These are phyloP conservation scores for Macquaria ambigua DNA, from an alignment of 2,113 vertebrate genomes.

Conservation along the genomic window DNA sequence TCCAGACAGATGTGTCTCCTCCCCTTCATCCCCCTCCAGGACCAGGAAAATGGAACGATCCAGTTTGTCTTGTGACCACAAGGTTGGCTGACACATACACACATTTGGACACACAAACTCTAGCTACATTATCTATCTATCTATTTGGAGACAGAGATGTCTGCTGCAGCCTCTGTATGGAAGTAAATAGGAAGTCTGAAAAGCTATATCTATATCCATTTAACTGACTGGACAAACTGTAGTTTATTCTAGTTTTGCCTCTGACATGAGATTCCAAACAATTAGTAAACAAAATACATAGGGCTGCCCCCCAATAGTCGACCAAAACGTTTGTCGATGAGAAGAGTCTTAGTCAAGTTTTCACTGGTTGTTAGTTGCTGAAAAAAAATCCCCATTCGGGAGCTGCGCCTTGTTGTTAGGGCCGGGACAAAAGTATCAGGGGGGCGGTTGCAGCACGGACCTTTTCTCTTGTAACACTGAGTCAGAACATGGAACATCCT, in stretches of 20 bases:
- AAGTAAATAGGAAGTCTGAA: not conserved
- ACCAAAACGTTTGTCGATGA: too few relatives aligned
- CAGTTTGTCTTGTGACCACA: conserved; percentile 80
- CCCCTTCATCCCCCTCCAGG: conserved; percentile 79
- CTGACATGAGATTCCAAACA: not conserved
- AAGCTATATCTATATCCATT: not conserved
- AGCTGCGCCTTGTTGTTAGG: too few relatives aligned
- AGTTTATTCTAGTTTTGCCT: not conserved
- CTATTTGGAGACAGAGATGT: not conserved
- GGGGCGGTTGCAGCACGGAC: too few relatives aligned
- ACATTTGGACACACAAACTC: not conserved
- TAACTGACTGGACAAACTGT: not conserved
- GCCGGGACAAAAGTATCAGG: too few relatives aligned
- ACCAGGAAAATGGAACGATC: conserved; percentile 78
- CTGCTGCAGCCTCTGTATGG: not conserved
- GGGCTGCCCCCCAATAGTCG: too few relatives aligned
- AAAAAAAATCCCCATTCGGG: too few relatives aligned
- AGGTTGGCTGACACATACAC: conserved; percentile 62
- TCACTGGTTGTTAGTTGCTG: too few relatives aligned
- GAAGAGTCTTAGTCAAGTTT: too few relatives aligned
- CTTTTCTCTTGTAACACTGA: too few relatives aligned
- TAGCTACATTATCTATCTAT: not conserved
- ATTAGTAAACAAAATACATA: not conserved
- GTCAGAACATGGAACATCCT: too few relatives aligned
- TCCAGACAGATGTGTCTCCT: conserved; percentile 74